Evolutionary conservation across 2,113 vertebrate genomes (phyloP), one percentile per base, ranked within the genome.

Genomic region (Lates calcarifer): DNA sequence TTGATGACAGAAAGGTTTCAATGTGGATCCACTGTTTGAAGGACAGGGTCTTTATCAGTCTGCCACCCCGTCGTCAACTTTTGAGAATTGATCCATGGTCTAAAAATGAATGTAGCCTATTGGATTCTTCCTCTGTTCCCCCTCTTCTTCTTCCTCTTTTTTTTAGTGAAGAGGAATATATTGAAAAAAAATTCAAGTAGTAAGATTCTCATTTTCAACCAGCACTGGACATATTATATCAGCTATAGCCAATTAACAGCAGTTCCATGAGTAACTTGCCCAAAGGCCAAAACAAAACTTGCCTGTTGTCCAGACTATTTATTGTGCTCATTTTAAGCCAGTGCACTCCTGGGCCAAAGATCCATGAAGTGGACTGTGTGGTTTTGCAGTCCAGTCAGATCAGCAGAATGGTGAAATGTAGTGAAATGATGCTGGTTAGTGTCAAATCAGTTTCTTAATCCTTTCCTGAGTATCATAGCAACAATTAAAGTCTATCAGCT

Each of bases 1-100:
- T 66, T 71, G 63, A 69, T 73, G 43, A 81, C 37, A 53, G 64
- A 69, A 41, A 61, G 15, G 11, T 39, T 67, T 79, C 56, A 39
- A 49, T 79, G 33, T 76, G 47, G 14, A 58, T 67, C 43, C 69
- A 71, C 17, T 37, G 37, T 79, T 37, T 68, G n/a, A 85, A 79
- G 62, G 49, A 29, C 31, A 6, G n/a, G 13, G 35, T 55, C 53
- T 81, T 29, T 33, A 35, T 41, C 22, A 67, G 14, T 13, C 5
- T 17, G 7, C 20, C 62, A 58, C 29, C 29, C 47, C 49, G 67
- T 17, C 56, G 11, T 64, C 28, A 68, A 29, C 55, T 60, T 60
- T 60, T 4, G 7, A 61, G 3, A 63, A 57, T 18, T 56, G 15
- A 70, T 77, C 7, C 31, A n/a, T 31, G n/a, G 18, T 35, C 37